A percentile compares a stretch with the other conserved stretches of the same genome.
These are phyloP conservation scores for Campoletis sonorensis DNA, from an alignment of 1,140 invertebrate genomes.

Conservation along the genomic window DNA sequence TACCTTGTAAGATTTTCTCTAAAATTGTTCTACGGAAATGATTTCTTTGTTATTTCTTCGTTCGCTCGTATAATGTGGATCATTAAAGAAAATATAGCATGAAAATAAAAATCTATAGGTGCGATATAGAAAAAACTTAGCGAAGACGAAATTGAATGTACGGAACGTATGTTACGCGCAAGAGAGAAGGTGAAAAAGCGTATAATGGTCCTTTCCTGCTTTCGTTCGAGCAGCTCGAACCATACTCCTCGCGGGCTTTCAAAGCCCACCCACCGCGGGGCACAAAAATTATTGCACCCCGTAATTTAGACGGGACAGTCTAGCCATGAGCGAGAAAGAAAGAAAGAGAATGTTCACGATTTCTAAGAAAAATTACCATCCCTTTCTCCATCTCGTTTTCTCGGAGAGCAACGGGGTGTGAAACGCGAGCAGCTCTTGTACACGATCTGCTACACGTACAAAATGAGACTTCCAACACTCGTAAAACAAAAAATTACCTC, in stretches of 20 bases:
- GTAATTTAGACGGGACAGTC: slow-evolving; percentile 3
- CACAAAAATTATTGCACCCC: slow-evolving; percentile 7
- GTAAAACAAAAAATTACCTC: slow-evolving; percentile 1
- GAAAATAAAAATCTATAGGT: no score
- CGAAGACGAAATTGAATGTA: slow-evolving; percentile 32
- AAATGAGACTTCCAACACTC: slow-evolving; percentile 17
- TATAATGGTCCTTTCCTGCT: slow-evolving; percentile 21
- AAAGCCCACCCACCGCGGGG: neutral
- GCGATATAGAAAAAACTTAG: neutral
- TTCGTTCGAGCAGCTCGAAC: neutral
- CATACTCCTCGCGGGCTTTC: neutral
- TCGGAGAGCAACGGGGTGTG: slow-evolving; percentile 2
- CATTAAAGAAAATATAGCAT: no score
- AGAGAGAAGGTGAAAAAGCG: slow-evolving; percentile 20
- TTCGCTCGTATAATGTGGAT: no score
- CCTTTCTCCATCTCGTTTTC: slow-evolving; percentile 16
- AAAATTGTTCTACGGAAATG: no score
- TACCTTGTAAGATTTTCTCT: no score
- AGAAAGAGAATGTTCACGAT: slow-evolving; percentile 32
- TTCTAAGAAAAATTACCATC: slow-evolving; percentile 44
- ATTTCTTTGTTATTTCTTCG: no score
- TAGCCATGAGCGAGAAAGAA: slow-evolving; percentile 18
- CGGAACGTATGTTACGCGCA: neutral
- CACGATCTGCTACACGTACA: neutral
- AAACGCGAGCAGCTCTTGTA: slow-evolving; percentile 6